phyloP scores from a whole-genome alignment of 2,797 vertebrate species.

The Peromyscus attwateri region DNA sequence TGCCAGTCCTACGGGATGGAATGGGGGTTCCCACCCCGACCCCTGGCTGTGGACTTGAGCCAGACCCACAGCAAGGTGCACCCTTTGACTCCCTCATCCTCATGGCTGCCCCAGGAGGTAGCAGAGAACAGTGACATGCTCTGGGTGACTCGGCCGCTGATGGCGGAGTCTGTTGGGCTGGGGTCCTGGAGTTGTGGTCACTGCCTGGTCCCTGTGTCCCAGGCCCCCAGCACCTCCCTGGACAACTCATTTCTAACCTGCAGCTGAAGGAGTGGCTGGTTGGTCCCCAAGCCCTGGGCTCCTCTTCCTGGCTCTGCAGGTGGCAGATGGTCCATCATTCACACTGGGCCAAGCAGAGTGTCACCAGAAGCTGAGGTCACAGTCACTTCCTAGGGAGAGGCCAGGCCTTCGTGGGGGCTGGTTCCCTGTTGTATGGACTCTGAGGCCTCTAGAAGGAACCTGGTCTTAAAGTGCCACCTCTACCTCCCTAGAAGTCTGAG shows the following conservation, averaged over 20 bases:
- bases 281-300: neutral
- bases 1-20: accelerated
- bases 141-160: accelerated
- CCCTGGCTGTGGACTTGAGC: neutral
- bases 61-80: accelerated
- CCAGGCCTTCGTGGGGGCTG: neutral
- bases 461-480: too few relatives aligned
- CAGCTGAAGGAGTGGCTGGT: neutral
- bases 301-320: neutral
- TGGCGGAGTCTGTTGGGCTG: neutral
- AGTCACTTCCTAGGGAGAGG: neutral
- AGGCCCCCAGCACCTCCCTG: neutral
- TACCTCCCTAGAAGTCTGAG: neutral
- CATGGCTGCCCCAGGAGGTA: accelerated
- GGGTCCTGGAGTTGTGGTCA: neutral
- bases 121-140: neutral
- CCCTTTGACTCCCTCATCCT: accelerated
- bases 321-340: neutral
- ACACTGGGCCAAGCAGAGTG: neutral
- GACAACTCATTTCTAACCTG: neutral
- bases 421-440: neutral
- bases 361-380: neutral
- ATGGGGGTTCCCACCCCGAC: neutral
- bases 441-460: neutral
- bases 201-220: accelerated